phyloP scores from a whole-genome alignment of 2,797 vertebrate genomes.

The Enteromius radiatus region DNA sequence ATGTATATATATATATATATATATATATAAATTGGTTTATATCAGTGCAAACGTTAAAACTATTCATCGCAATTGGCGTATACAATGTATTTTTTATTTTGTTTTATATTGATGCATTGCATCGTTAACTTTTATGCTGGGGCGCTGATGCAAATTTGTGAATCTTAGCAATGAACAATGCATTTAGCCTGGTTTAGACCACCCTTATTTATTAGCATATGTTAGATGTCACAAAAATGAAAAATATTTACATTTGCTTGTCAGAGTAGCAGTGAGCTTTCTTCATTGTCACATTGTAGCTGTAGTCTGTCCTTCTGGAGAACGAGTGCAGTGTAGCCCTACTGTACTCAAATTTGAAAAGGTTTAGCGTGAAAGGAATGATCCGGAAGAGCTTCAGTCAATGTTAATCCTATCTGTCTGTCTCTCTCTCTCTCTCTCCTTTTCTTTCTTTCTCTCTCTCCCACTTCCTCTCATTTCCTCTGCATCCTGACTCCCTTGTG shows the following conservation, averaged over 20 bases:
- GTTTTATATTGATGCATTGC: background rate
- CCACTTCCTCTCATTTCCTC: conserved; percentile 27
- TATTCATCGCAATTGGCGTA: background rate
- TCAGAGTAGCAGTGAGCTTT: background rate
- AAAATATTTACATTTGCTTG: background rate
- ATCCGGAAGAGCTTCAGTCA: conserved; percentile 45
- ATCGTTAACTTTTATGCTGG: background rate
- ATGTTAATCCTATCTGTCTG: conserved; percentile 43
- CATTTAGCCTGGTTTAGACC: background rate
- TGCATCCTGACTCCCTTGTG: conserved; percentile 31
- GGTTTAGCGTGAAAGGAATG: conserved; percentile 31
- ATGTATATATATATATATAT: no score
- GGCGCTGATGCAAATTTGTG: background rate
- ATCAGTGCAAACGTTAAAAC: background rate
- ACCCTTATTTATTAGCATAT: background rate
- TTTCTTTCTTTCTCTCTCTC: background rate
- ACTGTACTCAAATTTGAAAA: conserved; percentile 25
- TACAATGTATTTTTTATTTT: background rate
- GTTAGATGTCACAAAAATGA: background rate
- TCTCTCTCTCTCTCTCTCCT: conserved; percentile 12
- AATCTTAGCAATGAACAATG: background rate
- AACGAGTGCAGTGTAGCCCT: background rate
- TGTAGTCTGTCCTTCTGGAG: background rate
- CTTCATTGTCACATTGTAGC: background rate
- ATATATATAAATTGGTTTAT: background rate